Evolutionary conservation across 2,797 vertebrate species (phyloP), one percentile per base, ranked within the genome.

Genomic region (Hipposideros larvatus): DNA sequence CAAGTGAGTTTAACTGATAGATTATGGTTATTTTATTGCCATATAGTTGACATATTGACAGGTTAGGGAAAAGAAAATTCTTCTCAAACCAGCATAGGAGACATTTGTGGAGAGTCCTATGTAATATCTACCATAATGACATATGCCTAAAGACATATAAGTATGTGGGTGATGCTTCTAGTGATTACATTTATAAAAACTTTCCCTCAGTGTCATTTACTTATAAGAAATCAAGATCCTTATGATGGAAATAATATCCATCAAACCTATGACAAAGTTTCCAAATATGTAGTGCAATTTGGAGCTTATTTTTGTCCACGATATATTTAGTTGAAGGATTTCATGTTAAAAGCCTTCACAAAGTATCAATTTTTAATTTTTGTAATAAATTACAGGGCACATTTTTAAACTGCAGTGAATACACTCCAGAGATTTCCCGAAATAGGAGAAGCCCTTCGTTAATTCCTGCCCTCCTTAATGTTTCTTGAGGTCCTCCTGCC

Each of bases 191-290:
- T 94, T 89, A n/a, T n/a, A 75, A 88, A 77, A 82, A 28, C 6
- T 53, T 86, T 46, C 13, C 11, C 34, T 46, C 51, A 53, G 61
- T 93, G 11, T 83, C 21, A 59, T 68, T 94, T 92, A 28, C 5
- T 55, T 90, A 26, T n/a, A 83, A 71, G 9, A 87, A 91, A 85
- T 68, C 11, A 41, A 73, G 55, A 68, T 71, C 7, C 2, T 77
- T 95, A 75, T 8, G 70, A 48, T 68, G 21, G 63, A 84, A 88
- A 85, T 84, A 73, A 93, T 24, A 87, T n/a, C 24, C 26, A 89
- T 46, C 4, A 85, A 70, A 77, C 89, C 3, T 57, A 55, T 66
- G 41, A 11, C 2, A 86, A 83, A 51, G 8, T 24, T 68, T 41
- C 24, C 3, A 92, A 43, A 66, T 78, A 66, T 9, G 0, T 73